Evolutionary conservation across 2,113 vertebrate species (phyloP).

Genomic region (Prochilodus magdalenae): DNA sequence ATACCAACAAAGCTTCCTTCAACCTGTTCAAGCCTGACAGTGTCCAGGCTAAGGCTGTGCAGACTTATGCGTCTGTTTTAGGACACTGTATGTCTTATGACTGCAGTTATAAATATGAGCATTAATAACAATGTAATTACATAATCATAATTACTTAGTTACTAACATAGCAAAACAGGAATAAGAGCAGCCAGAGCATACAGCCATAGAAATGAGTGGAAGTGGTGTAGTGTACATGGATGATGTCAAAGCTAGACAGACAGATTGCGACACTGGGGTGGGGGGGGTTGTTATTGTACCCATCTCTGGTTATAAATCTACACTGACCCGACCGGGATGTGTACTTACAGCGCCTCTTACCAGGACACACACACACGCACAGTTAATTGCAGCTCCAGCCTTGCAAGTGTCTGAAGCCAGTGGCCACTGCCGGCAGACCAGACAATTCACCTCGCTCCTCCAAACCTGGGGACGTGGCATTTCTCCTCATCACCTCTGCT

Average conservation of each 20-base stretch:
- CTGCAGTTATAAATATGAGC: no score
- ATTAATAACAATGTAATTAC: no score
- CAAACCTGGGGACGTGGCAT: constrained; percentile 27
- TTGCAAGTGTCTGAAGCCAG: neutral
- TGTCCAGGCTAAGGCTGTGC: no score
- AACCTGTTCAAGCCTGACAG: no score
- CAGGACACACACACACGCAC: constrained; percentile 28
- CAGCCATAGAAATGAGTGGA: no score
- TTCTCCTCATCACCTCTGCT: constrained; percentile 22
- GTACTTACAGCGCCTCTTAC: neutral
- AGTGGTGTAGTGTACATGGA: neutral
- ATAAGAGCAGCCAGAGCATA: no score
- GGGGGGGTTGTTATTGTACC: constrained; percentile 2
- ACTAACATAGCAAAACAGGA: no score
- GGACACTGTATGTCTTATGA: no score
- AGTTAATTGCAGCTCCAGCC: constrained; percentile 29
- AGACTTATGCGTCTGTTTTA: no score
- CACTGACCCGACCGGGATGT: neutral
- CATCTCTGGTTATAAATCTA: constrained; percentile 33
- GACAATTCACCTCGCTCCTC: neutral
- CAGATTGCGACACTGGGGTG: neutral
- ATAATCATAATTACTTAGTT: no score
- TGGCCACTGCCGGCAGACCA: constrained; percentile 3
- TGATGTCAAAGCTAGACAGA: constrained; percentile 23
- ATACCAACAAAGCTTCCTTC: no score